Base-by-base conservation (phyloP, 92 coral and sea anemone species). In the Bergia puertoricense region DNA sequence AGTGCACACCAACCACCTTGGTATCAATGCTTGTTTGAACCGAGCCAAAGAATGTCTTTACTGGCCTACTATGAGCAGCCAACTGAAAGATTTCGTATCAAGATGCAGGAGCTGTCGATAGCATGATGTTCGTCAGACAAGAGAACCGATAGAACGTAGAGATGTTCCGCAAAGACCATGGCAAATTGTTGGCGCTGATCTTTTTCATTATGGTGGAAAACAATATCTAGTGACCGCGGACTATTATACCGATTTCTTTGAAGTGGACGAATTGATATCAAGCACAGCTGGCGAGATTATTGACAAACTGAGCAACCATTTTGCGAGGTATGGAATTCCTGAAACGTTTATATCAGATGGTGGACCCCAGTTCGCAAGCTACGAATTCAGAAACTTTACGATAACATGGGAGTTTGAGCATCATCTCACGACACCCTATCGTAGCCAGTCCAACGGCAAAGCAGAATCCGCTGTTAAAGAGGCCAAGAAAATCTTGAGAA, bases 111-210 rank as follows among this genome's bases (percentile, higher is more conserved):
- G 20, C 20, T 76, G 80, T 16, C 59, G 18, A n/a, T n/a, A n/a
- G n/a, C n/a, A n/a, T n/a, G n/a, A n/a, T n/a, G n/a, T n/a, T n/a
- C n/a, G n/a, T n/a, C 80, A 76, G 48, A 14, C 80, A 14, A 76
- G 44, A 44, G 80, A 76, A 42, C 8, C 80, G 18, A 13, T 76
- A 56, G 44, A 76, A 42, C 39, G 9, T 30, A 51, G 39, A 23
- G 80, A 76, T 8, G 9, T 43, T 14, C 80, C 80, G 8, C 54
- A 14, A 14, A 14, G 80, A 76, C 80, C 80, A 14, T 76, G 80
- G 38, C 44, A 40, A 4, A 44, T 23, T 36, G 37, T 76, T 42
- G 36, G 80, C 23, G 37, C 13, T 5, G 57, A 76, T 41, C 44
- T 76, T 30, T 76, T 76, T 14, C 1, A 74, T 3, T n/a, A 73